Percentiles rank a stretch among this genome's conserved stretches.
These are phyloP conservation scores for Drosophila carrolli DNA, from an alignment of 1,140 invertebrate genomes.

Conservation along the genomic window DNA sequence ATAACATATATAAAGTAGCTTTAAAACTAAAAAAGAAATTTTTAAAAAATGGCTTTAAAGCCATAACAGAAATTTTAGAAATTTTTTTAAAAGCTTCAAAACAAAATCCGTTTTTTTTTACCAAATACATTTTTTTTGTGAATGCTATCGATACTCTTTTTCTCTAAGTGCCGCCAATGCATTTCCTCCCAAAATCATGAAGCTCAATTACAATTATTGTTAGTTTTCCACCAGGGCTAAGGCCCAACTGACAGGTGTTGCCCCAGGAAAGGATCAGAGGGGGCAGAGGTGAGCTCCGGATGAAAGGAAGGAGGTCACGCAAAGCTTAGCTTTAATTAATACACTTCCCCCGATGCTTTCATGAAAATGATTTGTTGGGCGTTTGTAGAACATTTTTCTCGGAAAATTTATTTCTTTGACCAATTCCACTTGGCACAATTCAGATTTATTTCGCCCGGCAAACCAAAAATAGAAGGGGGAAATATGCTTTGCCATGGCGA, in stretches of 20 bases:
- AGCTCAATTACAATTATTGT: conserved; percentile 75
- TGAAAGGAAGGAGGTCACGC: conserved; percentile 38
- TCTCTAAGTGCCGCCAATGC: conserved; percentile 7
- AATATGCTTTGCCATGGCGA: conserved; percentile 50
- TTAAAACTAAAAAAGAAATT: too few relatives aligned
- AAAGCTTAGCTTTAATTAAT: conserved; percentile 64
- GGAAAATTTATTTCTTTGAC: conserved; percentile 31
- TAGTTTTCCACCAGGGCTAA: conserved; percentile 51
- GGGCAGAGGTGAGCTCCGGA: not conserved
- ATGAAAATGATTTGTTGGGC: conserved; percentile 22
- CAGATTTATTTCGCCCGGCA: conserved; percentile 20
- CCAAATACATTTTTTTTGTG: too few relatives aligned
- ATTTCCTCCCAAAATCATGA: conserved; percentile 12
- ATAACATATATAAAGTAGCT: too few relatives aligned
- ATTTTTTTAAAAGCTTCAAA: too few relatives aligned
- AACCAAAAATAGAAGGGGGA: not conserved
- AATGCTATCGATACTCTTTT: too few relatives aligned
- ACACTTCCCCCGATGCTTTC: conserved; percentile 15
- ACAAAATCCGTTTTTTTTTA: too few relatives aligned
- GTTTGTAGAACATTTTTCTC: conserved; percentile 15
- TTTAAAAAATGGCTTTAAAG: too few relatives aligned
- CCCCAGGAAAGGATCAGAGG: not conserved
- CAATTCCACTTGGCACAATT: conserved; percentile 19
- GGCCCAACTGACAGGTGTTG: conserved; percentile 66
- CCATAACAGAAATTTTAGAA: too few relatives aligned